phyloP scores from a whole-genome alignment of 2,888 invertebrate genomes.

The Drosophila kuntzei region DNA sequence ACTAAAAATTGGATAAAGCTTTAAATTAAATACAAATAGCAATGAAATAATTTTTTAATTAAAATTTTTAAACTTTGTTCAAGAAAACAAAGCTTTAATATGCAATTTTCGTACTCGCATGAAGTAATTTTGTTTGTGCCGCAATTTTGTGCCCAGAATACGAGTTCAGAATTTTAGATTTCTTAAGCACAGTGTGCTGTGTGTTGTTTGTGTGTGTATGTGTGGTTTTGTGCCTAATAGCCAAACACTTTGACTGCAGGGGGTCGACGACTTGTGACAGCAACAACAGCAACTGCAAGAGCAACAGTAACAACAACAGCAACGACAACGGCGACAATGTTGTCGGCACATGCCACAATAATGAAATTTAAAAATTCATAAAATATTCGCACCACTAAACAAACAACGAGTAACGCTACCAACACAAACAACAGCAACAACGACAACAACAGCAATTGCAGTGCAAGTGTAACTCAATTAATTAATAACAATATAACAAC shows the following conservation, averaged over 20 bases:
- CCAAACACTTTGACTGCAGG: conserved; percentile 29
- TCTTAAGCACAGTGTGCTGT: background rate
- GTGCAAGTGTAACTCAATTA: conserved; percentile 78
- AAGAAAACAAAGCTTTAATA: background rate
- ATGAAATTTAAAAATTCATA: conserved; percentile 81
- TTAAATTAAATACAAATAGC: background rate
- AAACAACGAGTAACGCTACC: conserved; percentile 51
- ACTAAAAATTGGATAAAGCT: background rate
- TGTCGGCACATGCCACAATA: conserved; percentile 75
- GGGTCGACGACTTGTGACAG: conserved; percentile 69
- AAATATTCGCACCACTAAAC: conserved; percentile 81
- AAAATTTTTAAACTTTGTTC: background rate
- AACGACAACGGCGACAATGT: conserved; percentile 24
- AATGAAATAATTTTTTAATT: background rate
- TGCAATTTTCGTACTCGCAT: background rate
- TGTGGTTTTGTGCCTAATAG: conserved; percentile 17
- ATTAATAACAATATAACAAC: conserved; percentile 73
- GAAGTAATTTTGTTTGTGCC: conserved; percentile 3
- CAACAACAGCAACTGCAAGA: conserved; percentile 22
- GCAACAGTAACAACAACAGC: conserved; percentile 20
- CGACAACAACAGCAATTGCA: conserved; percentile 39
- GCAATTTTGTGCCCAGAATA: conserved; percentile 21
- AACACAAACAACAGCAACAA: conserved; percentile 18
- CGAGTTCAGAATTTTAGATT: conserved; percentile 29
- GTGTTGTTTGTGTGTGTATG: conserved; percentile 7